Conservation (phyloP, 2,888 invertebrate species). For the Piscicola geometra region DNA sequence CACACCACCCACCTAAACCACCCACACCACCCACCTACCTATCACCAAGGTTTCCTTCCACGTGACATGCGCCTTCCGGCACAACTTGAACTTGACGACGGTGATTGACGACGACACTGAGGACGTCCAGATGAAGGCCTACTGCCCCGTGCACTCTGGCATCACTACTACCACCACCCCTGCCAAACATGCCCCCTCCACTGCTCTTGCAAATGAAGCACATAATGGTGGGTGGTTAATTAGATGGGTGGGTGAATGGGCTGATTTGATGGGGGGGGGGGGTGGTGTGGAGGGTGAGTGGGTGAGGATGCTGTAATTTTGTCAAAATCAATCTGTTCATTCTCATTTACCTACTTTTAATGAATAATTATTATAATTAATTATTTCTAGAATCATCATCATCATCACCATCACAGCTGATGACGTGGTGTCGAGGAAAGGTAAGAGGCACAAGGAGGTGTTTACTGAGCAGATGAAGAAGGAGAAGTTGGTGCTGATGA, state of each 20-base stretch:
- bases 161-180: constrained; percentile 17
- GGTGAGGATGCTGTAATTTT: no score
- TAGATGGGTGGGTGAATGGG: background rate
- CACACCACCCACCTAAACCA: no score
- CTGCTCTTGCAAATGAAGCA: background rate
- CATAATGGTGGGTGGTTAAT: background rate
- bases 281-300: background rate
- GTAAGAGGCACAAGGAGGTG: constrained; percentile 10
- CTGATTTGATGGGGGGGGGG: no score
- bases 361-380: constrained; percentile 23
- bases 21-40: no score
- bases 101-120: constrained; percentile 35
- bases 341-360: background rate
- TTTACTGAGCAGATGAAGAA: constrained; percentile 10
- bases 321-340: no score
- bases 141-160: constrained; percentile 86
- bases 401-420: constrained; percentile 13
- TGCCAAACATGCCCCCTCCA: background rate
- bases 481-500: background rate
- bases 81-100: constrained; percentile 58
- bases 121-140: constrained; percentile 64
- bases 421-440: background rate
- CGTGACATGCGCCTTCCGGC: constrained; percentile 95
- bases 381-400: constrained; percentile 21
- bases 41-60: constrained; percentile 79